Conservation (phyloP, 2,797 vertebrate genomes). For the Sebastes melanostomus region DNA sequence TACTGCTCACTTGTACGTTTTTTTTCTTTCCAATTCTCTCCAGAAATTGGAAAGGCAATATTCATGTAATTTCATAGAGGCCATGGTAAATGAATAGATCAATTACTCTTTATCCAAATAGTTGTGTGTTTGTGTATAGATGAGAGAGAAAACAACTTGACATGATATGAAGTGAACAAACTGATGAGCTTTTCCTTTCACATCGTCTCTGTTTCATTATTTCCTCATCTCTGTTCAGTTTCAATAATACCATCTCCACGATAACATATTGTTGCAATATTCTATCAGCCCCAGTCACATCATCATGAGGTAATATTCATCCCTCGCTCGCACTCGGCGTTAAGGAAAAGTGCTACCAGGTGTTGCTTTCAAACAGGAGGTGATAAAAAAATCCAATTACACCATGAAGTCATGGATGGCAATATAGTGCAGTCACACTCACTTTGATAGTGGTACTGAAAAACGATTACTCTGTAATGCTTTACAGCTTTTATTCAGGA, state of each 20-base stretch:
- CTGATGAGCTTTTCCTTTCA: background rate
- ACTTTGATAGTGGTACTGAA: constrained; percentile 14
- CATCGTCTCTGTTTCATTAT: background rate
- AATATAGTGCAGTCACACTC: background rate
- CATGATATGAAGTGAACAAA: background rate
- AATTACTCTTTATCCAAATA: background rate
- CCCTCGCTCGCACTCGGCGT: background rate
- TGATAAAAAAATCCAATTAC: constrained; percentile 49
- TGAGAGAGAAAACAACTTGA: background rate
- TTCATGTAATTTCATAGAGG: background rate
- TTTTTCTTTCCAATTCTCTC: background rate
- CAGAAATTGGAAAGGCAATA: accelerated
- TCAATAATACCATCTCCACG: background rate
- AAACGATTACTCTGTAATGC: constrained; percentile 22
- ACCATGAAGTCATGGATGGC: constrained; percentile 45
- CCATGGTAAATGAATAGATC: background rate
- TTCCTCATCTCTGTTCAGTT: constrained; percentile 15
- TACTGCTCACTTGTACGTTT: background rate
- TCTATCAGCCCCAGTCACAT: constrained; percentile 9
- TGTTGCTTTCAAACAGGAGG: constrained; percentile 51
- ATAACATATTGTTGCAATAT: constrained; percentile 26
- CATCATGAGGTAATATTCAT: constrained; percentile 24
- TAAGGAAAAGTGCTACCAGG: constrained; percentile 56
- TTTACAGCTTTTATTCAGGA: constrained; percentile 38
- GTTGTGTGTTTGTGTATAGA: background rate